These are phyloP conservation scores for Dimorphilus gyrociliatus DNA, from an alignment of 2,888 invertebrate genomes.

Conservation along the genomic window DNA sequence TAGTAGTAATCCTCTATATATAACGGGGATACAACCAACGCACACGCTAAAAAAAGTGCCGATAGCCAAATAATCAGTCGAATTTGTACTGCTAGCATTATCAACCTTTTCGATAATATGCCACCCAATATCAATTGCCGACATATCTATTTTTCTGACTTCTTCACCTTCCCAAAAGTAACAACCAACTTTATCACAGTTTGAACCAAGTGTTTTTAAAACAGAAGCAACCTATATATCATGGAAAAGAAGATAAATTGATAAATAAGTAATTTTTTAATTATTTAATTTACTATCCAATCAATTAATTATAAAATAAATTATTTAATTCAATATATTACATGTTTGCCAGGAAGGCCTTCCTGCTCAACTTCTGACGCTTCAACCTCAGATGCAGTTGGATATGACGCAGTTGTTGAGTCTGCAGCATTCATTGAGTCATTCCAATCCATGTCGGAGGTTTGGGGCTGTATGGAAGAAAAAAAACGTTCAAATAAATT, in stretches of 20 bases:
- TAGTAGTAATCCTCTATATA: too few relatives aligned
- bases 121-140: constrained; percentile 83
- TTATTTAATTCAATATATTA: too few relatives aligned
- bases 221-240: constrained; percentile 10
- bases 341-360: too few relatives aligned
- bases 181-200: constrained; percentile 50
- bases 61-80: too few relatives aligned
- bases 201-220: constrained; percentile 11
- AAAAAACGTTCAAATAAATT: too few relatives aligned
- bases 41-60: too few relatives aligned
- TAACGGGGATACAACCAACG: too few relatives aligned
- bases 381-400: too few relatives aligned
- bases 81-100: too few relatives aligned
- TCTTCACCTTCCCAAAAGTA: constrained; percentile 84
- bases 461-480: constrained; percentile 8
- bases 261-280: background rate
- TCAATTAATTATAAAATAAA: too few relatives aligned
- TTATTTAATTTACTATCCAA: background rate
- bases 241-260: background rate
- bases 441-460: constrained; percentile 30
- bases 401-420: constrained; percentile 18
- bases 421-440: constrained; percentile 24
- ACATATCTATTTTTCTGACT: constrained; percentile 76
- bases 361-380: constrained; percentile 14
- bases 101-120: constrained; percentile 82